These are phyloP conservation scores for Lepilemur ruficaudatus DNA, from an alignment of 2,797 vertebrate species.

Conservation along the genomic window DNA sequence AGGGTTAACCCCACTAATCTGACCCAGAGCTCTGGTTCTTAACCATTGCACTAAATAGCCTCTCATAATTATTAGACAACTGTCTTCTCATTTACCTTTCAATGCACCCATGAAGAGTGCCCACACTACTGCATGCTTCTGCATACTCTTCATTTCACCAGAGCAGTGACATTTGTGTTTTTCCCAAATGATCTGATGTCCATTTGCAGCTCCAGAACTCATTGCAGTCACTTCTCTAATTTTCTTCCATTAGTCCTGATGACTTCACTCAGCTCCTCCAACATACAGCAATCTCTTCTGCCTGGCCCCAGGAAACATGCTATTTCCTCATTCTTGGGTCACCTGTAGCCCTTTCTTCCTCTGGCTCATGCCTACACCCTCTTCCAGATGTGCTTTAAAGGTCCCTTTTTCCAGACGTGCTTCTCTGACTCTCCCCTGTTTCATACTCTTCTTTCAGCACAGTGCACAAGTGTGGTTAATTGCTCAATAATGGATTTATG, in stretches of 20 bases:
- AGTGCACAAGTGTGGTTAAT: background rate
- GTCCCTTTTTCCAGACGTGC: background rate
- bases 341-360: accelerated
- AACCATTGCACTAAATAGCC: background rate
- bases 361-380: background rate
- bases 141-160: background rate
- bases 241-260: background rate
- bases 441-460: background rate
- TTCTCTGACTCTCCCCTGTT: background rate
- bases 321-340: background rate
- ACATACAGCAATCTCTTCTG: background rate
- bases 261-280: background rate
- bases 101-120: accelerated
- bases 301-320: background rate
- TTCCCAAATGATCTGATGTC: background rate
- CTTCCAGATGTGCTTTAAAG: background rate
- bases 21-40: background rate
- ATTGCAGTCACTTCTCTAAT: background rate
- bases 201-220: background rate
- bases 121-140: background rate
- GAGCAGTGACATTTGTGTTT: background rate
- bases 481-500: background rate
- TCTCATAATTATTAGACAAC: background rate
- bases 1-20: background rate
- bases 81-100: background rate